Evolutionary conservation across 2,888 invertebrate genomes (phyloP).

Genomic region (Drosophila vallismaia): DNA sequence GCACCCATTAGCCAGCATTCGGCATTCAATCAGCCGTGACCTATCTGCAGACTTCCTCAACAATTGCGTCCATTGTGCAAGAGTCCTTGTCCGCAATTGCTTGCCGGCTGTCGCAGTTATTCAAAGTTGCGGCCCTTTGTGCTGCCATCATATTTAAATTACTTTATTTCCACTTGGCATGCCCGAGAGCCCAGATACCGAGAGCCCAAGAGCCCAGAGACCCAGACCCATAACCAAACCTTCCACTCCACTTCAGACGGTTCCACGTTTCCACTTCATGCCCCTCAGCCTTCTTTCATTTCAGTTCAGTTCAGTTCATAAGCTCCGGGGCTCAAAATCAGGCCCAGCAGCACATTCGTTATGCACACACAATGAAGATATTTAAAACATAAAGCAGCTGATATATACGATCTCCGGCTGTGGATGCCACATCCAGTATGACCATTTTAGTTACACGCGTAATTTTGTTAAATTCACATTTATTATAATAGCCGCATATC

Average conservation of each 20-base stretch:
- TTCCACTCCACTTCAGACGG: neutral
- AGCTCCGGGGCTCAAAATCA: constrained; percentile 39
- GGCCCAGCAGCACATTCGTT: constrained; percentile 53
- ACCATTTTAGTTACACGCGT: constrained; percentile 74
- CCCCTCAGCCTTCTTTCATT: constrained; percentile 5
- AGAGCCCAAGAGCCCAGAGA: neutral
- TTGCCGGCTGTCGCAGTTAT: constrained; percentile 49
- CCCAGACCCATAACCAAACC: neutral
- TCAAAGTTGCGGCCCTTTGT: constrained; percentile 57
- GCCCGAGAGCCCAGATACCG: constrained; percentile 9
- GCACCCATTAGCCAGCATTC: constrained; percentile 31
- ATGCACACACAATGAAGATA: constrained; percentile 68
- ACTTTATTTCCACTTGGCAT: constrained; percentile 69
- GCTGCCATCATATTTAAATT: constrained; percentile 73
- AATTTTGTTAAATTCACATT: constrained; percentile 76
- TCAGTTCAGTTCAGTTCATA: constrained; percentile 5
- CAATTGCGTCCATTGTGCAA: constrained; percentile 70
- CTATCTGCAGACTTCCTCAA: constrained; percentile 49
- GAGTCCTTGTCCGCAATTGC: constrained; percentile 45
- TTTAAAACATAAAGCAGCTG: constrained; percentile 51
- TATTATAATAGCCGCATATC: constrained; percentile 72
- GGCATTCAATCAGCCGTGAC: constrained; percentile 70
- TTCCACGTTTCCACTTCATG: constrained; percentile 15
- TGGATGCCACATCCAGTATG: constrained; percentile 28
- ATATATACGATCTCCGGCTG: constrained; percentile 27